These are phyloP conservation scores for Epizoanthus rinbou DNA, from an alignment of 92 coral and sea anemone species.

Conservation along the genomic window DNA sequence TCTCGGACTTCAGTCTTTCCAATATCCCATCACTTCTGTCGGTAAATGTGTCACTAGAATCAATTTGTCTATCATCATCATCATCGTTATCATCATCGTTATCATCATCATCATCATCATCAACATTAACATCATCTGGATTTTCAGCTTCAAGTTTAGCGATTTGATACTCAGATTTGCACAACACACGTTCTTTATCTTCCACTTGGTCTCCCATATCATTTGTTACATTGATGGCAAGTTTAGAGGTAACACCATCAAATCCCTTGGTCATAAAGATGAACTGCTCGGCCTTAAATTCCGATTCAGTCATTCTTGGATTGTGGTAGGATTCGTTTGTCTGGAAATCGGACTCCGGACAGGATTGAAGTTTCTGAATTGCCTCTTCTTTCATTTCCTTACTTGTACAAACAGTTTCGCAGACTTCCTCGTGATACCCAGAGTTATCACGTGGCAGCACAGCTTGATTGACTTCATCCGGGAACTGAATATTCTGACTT, in stretches of 20 bases:
- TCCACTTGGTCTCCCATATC: neutral
- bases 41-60: neutral
- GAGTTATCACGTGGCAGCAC: neutral
- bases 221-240: neutral
- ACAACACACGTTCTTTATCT: neutral
- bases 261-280: neutral
- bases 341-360: neutral
- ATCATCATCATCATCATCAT: neutral
- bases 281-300: neutral
- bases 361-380: neutral
- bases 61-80: neutral
- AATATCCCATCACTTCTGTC: neutral
- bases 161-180: neutral
- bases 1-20: neutral
- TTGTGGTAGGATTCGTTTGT: neutral
- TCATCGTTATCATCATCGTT: neutral
- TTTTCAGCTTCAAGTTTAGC: neutral
- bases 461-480: neutral
- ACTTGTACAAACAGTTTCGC: neutral
- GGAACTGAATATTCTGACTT: neutral
- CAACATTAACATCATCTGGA: neutral
- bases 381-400: neutral
- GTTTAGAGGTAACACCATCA: neutral
- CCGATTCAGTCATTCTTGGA: neutral
- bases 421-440: neutral